A percentile compares a stretch with the other conserved stretches of the same genome.
phyloP scores from a whole-genome alignment of 2,888 invertebrate species.

The Conistra vaccinii region DNA sequence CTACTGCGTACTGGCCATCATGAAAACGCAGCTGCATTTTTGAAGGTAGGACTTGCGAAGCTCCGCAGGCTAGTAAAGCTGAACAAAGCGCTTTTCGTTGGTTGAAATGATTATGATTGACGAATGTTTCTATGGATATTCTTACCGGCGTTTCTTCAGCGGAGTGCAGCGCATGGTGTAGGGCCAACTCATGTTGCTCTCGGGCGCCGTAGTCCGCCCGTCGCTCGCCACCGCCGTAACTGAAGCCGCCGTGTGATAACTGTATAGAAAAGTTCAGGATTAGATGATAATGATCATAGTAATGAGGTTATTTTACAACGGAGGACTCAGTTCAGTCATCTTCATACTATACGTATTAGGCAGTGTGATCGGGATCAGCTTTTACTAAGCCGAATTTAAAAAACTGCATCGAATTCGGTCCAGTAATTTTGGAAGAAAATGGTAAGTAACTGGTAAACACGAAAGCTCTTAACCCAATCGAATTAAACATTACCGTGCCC shows the following conservation, averaged over 20 bases:
- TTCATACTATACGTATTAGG: no score
- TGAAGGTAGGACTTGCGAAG: no score
- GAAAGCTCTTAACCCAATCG: no score
- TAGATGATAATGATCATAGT: neutral
- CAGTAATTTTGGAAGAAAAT: neutral
- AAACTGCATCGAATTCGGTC: neutral
- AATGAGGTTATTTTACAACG: neutral
- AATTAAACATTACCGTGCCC: neutral
- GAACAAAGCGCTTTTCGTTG: neutral
- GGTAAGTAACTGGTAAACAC: neutral
- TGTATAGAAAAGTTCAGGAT: constrained; percentile 67
- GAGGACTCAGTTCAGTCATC: neutral
- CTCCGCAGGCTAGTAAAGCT: no score
- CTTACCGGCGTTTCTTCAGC: constrained; percentile 92
- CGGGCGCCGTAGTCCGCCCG: constrained; percentile 91
- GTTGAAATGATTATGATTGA: neutral
- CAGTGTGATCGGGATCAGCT: neutral
- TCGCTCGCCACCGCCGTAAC: constrained; percentile 91
- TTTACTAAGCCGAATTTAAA: neutral
- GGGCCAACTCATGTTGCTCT: constrained; percentile 93
- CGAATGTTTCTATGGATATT: neutral
- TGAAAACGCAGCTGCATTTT: no score
- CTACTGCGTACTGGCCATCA: no score
- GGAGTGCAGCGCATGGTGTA: constrained; percentile 96
- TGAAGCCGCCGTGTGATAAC: constrained; percentile 92